These are phyloP conservation scores for Falco punctatus DNA, from an alignment of 2,113 vertebrate species.

Conservation along the genomic window DNA sequence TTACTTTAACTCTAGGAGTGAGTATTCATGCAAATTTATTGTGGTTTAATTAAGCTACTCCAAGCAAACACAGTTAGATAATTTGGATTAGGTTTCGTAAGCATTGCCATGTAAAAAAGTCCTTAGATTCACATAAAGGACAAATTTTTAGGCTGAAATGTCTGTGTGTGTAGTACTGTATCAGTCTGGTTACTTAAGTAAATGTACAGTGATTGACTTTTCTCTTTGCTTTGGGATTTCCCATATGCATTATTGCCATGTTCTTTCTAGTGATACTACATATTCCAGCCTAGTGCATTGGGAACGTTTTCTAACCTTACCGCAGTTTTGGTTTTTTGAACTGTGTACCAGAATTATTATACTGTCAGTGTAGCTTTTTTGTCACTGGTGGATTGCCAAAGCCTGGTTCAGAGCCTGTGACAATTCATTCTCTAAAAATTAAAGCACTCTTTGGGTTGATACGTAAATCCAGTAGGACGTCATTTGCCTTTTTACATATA, in stretches of 20 bases:
- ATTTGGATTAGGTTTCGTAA: slow-evolving; percentile 29
- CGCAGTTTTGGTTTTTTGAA: background rate
- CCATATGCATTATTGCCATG: background rate
- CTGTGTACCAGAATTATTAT: background rate
- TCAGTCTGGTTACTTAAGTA: background rate
- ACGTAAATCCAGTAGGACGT: background rate
- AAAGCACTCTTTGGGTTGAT: background rate
- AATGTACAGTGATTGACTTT: background rate
- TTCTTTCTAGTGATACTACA: background rate
- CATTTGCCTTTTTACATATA: background rate
- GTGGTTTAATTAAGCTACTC: slow-evolving; percentile 38
- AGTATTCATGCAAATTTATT: slow-evolving; percentile 18
- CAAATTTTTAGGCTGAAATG: background rate
- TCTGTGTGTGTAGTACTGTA: background rate
- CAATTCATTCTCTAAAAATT: background rate
- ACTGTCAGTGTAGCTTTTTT: background rate
- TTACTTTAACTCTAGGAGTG: slow-evolving; percentile 31
- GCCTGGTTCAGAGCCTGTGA: background rate
- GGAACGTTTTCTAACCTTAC: background rate
- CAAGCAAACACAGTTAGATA: background rate
- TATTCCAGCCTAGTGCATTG: background rate
- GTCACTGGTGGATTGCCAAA: background rate
- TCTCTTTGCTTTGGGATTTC: background rate
- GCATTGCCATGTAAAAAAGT: background rate
- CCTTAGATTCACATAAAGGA: background rate